Conservation (phyloP, 2,113 vertebrate genomes). For the Neogale vison region DNA sequence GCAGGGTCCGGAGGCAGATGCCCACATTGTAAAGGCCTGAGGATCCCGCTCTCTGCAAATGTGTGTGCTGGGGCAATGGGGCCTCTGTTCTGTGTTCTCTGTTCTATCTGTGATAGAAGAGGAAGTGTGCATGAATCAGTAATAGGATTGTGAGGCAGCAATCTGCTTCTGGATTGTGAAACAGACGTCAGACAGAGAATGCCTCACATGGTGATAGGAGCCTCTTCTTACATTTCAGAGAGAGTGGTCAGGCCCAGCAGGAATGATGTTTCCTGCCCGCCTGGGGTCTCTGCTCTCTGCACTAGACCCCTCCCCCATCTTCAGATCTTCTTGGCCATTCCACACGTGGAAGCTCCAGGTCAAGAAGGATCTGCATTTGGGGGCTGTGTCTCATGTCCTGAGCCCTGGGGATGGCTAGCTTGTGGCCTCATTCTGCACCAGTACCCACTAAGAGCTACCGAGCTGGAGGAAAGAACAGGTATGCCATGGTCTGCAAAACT, state of each 20-base stretch:
- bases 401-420: neutral
- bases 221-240: neutral
- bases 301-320: neutral
- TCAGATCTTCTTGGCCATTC: neutral
- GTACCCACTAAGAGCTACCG: neutral
- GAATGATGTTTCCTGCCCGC: neutral
- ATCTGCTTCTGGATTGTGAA: neutral
- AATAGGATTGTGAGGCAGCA: neutral
- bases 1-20: too few relatives aligned
- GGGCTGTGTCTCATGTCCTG: neutral
- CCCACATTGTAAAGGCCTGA: too few relatives aligned
- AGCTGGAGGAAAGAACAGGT: too few relatives aligned
- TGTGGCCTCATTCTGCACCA: neutral
- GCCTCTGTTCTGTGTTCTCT: too few relatives aligned
- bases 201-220: neutral
- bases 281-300: neutral
- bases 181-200: neutral
- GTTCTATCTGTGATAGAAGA: neutral
- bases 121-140: neutral
- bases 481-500: accelerated
- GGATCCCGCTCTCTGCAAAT: too few relatives aligned
- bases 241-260: neutral
- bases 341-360: neutral
- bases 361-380: too few relatives aligned
- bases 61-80: too few relatives aligned